Evolutionary conservation across 2,797 vertebrate species (phyloP).

Genomic region (Syngnathus rostellatus): DNA sequence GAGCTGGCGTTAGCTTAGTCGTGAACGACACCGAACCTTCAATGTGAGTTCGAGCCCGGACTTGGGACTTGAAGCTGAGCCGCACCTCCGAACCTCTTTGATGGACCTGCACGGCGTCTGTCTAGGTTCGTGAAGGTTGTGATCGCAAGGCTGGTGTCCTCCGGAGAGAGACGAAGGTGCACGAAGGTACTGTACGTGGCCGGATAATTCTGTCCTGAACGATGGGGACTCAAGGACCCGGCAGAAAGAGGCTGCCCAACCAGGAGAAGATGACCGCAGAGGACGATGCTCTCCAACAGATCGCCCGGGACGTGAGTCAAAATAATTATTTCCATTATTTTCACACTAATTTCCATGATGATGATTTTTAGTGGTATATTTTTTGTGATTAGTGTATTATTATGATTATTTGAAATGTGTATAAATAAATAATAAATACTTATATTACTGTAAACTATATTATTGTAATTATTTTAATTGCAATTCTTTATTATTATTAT

Average conservation of each 20-base stretch:
- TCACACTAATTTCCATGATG: too few species aligned
- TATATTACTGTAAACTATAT: too few species aligned
- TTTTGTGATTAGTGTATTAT: too few species aligned
- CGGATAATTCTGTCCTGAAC: neutral
- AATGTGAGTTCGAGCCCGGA: neutral
- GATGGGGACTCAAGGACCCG: constrained; percentile 77
- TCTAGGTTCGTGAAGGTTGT: neutral
- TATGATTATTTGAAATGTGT: too few species aligned
- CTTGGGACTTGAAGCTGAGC: neutral
- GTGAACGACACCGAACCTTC: neutral
- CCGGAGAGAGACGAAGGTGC: neutral
- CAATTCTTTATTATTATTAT: too few species aligned
- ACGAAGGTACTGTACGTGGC: neutral
- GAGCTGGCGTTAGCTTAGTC: neutral
- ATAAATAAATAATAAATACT: too few species aligned
- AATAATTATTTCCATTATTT: too few species aligned
- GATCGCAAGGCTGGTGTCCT: neutral
- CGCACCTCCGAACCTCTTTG: neutral
- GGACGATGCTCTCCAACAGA: constrained; percentile 81
- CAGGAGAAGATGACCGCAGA: constrained; percentile 78
- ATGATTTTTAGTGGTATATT: too few species aligned
- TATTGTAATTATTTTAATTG: too few species aligned
- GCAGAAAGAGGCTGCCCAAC: constrained; percentile 79
- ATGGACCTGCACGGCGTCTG: neutral
- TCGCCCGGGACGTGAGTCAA: constrained; percentile 78